A percentile compares a stretch with the other conserved stretches of the same genome.
phyloP scores from a whole-genome alignment of 2,888 invertebrate species.

The Drosophila siamana region DNA sequence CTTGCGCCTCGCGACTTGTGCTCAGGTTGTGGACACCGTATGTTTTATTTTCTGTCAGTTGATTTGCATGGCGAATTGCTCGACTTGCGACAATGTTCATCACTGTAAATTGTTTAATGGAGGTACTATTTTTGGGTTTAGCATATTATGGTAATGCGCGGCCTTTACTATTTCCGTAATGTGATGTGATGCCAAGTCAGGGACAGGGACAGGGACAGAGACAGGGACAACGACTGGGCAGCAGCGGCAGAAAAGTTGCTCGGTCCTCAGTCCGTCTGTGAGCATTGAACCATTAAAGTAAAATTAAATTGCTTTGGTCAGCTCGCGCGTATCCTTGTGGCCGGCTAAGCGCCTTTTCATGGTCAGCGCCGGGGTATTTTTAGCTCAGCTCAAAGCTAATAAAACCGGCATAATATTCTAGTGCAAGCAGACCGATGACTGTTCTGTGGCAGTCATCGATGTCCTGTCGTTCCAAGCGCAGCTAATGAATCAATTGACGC shows the following conservation, averaged over 20 bases:
- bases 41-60: conserved; percentile 14
- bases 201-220: no score
- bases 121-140: conserved; percentile 55
- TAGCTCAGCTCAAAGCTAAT: conserved; percentile 41
- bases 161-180: conserved; percentile 48
- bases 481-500: conserved; percentile 51
- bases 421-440: conserved; percentile 19
- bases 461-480: conserved; percentile 30
- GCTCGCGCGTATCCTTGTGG: conserved; percentile 22
- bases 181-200: conserved; percentile 16
- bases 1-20: background rate
- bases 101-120: conserved; percentile 77
- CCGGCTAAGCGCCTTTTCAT: conserved; percentile 26
- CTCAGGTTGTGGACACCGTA: conserved; percentile 13
- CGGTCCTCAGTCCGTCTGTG: background rate
- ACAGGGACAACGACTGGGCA: no score
- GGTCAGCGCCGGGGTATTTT: conserved; percentile 52
- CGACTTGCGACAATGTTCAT: conserved; percentile 54
- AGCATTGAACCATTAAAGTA: conserved; percentile 27
- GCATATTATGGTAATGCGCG: conserved; percentile 63
- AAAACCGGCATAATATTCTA: conserved; percentile 35
- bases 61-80: conserved; percentile 61
- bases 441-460: conserved; percentile 34
- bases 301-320: conserved; percentile 23
- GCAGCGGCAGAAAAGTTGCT: background rate